A percentile compares a stretch with the other conserved stretches of the same genome.
These are phyloP conservation scores for Asobara japonica DNA, from an alignment of 1,140 invertebrate genomes.

Conservation along the genomic window DNA sequence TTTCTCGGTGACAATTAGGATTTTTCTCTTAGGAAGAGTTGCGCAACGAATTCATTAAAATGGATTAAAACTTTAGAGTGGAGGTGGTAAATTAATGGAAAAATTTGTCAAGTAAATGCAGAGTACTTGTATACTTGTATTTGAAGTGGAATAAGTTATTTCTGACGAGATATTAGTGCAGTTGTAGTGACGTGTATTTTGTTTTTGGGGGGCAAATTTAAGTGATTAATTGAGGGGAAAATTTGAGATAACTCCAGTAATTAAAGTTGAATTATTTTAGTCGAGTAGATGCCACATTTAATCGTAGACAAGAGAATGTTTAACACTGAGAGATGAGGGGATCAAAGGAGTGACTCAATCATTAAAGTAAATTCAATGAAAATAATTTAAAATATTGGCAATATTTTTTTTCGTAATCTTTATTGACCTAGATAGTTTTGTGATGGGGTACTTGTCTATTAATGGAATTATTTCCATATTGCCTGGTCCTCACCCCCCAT, in stretches of 20 bases:
- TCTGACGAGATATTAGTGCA: not conserved
- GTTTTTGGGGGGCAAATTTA: not conserved
- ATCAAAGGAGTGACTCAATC: not conserved
- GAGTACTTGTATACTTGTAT: not conserved
- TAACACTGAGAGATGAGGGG: not conserved
- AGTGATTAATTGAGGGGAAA: not conserved
- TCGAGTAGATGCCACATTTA: constrained; percentile 3
- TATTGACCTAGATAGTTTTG: not conserved
- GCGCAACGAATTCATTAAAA: constrained; percentile 1
- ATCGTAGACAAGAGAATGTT: not conserved
- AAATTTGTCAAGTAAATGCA: not conserved
- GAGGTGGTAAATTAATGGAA: not conserved
- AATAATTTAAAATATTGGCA: not conserved
- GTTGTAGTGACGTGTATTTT: not conserved
- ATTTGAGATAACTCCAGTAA: not conserved
- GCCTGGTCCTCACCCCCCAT: too few relatives aligned
- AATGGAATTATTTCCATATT: too few relatives aligned
- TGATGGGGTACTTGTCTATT: too few relatives aligned
- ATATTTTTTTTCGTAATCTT: not conserved
- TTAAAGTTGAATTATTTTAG: constrained; percentile 14
- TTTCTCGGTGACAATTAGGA: not conserved
- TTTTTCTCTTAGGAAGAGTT: not conserved
- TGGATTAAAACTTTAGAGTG: not conserved
- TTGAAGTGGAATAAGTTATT: not conserved
- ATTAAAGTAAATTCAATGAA: not conserved